Evolutionary conservation across 1,140 invertebrate species (phyloP).

Genomic region (Drosophila nannoptera): DNA sequence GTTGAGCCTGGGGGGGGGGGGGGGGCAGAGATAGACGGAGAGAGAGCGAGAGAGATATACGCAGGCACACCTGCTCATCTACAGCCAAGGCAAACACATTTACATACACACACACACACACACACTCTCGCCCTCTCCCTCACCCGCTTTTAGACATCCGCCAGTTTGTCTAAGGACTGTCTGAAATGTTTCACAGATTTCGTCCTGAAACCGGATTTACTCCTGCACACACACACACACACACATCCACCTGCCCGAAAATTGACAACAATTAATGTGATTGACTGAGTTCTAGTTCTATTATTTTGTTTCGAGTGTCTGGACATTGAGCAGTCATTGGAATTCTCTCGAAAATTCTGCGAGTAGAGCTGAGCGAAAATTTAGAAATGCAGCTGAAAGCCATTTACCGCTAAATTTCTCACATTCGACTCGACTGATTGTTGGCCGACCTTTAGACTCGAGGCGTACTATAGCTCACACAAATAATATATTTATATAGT

Average conservation of each 20-base stretch:
- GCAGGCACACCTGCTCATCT: constrained; percentile 6
- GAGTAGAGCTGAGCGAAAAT: too few relatives aligned
- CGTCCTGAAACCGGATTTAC: constrained; percentile 26
- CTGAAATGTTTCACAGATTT: constrained; percentile 8
- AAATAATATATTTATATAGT: too few relatives aligned
- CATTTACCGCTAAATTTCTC: too few relatives aligned
- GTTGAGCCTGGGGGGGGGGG: not conserved
- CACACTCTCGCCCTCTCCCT: not conserved
- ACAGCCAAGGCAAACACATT: constrained; percentile 2
- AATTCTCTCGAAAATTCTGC: too few relatives aligned
- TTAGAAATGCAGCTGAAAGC: too few relatives aligned
- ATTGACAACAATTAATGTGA: constrained; percentile 26
- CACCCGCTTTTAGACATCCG: not conserved
- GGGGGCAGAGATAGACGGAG: not conserved
- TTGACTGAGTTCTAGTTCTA: constrained; percentile 6
- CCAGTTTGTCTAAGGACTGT: constrained; percentile 18
- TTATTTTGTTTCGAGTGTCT: constrained; percentile 8
- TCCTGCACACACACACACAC: not conserved
- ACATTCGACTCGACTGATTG: too few relatives aligned
- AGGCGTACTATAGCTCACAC: too few relatives aligned
- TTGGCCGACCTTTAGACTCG: too few relatives aligned
- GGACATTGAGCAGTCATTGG: too few relatives aligned
- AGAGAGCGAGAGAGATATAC: not conserved
- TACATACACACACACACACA: constrained; percentile 5
- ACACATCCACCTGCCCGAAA: constrained; percentile 9